Evolutionary conservation across 2,113 vertebrate species (phyloP), one percentile per base, ranked within the genome.

Genomic region (Ursus arctos): DNA sequence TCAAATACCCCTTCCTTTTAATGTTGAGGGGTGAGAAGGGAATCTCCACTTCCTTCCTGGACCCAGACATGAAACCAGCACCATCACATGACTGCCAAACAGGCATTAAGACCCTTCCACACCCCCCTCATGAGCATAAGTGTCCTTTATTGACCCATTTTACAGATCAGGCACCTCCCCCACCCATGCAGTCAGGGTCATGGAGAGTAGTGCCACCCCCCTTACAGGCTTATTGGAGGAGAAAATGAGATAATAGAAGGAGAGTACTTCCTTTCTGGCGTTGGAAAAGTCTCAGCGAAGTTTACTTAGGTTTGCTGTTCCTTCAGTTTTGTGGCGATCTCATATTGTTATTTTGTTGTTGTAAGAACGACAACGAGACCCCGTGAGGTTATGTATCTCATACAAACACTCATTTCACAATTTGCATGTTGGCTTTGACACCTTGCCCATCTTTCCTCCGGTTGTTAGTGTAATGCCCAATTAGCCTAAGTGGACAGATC

Each of bases 41-140:
- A 83, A 63, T 47, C 8, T 6, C 47, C 26, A 28, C 28, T 91
- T 93, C 47, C 57, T 87, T 71, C 63, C 71, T 74, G 63, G 28
- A 10, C 33, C 9, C 6, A 49, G 59, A 57, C 63, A 79, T n/a
- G 33, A 93, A 86, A 31, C 6, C 61, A 74, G n/a, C 21, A 33
- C 47, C 47, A 28, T 79, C 36, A n/a, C 33, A 24, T 28, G 1
- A 86, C 31, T 1, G 1, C 65, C 19, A n/a, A 61, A n/a, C 3
- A 63, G n/a, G 26, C 18, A 47, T 11, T 1, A 90, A 77, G 81
- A 67, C 22, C 21, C 24, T 86, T 61, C 49, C 13, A 11, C 36
- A 51, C 1, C 15, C 11, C 31, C 26, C 10, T 67, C 0, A 0
- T 19, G 26, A 72, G 18, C 11, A 85, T 3, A 72, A 3, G 22